Conservation (phyloP, 2,888 invertebrate species). For the Dicycla oo region DNA sequence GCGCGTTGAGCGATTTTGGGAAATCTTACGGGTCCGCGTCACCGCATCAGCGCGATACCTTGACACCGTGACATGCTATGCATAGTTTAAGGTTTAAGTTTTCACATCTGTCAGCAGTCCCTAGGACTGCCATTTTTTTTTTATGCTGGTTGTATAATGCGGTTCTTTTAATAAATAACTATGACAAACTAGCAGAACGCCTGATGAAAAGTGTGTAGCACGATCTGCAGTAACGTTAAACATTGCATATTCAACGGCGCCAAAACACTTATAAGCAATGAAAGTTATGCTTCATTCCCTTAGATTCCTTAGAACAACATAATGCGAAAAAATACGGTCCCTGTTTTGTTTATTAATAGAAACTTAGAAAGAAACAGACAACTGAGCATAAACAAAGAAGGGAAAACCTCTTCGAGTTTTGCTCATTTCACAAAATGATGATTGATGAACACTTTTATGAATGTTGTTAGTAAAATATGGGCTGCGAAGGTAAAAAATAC, state of each 20-base stretch:
- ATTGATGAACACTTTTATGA: constrained; percentile 45
- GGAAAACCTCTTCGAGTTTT: constrained; percentile 21
- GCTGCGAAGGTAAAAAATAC: constrained; percentile 14
- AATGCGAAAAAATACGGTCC: not conserved
- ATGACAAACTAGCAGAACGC: not conserved
- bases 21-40: too few species aligned
- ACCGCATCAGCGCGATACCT: too few species aligned
- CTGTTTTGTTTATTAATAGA: constrained; percentile 5
- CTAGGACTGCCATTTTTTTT: too few species aligned
- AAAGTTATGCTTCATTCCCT: not conserved
- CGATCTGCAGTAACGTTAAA: not conserved
- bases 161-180: too few species aligned
- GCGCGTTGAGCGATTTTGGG: too few species aligned
- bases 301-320: not conserved
- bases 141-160: too few species aligned
- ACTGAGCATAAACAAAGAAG: constrained; percentile 28
- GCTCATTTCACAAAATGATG: constrained; percentile 39
- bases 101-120: too few species aligned
- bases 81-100: too few species aligned
- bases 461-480: constrained; percentile 37
- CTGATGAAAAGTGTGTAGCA: not conserved
- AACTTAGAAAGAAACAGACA: constrained; percentile 22
- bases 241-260: not conserved
- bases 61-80: too few species aligned
- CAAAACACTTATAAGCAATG: not conserved